phyloP scores from a whole-genome alignment of 35 echinoderm and acorn worm species.

The Anneissia japonica region DNA sequence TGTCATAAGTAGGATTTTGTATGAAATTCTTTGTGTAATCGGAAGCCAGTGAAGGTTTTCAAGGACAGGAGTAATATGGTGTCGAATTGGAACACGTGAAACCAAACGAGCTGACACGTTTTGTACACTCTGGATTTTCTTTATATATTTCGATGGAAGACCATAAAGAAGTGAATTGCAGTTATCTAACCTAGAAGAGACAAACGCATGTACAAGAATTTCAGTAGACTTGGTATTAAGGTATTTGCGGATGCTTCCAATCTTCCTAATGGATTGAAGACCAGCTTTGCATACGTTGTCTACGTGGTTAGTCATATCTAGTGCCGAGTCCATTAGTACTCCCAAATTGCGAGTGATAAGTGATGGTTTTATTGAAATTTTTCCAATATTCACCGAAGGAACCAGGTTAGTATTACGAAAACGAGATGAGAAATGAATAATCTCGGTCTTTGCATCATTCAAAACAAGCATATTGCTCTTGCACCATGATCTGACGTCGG shows the following conservation, averaged over 20 bases:
- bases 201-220: neutral
- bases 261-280: neutral
- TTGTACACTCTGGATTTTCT: too few species aligned
- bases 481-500: constrained; percentile 21
- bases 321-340: neutral
- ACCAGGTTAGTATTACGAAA: neutral
- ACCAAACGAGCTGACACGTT: too few species aligned
- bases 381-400: constrained; percentile 3
- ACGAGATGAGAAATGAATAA: neutral
- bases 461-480: neutral
- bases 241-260: constrained; percentile 6
- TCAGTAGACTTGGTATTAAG: neutral
- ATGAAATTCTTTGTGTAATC: too few species aligned
- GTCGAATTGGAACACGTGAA: too few species aligned
- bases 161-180: constrained; percentile 9
- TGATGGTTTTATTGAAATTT: neutral
- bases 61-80: too few species aligned
- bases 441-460: constrained; percentile 13
- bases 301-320: neutral
- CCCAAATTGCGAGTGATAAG: constrained; percentile 13
- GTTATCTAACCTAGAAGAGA: neutral
- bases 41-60: too few species aligned
- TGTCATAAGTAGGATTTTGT: too few species aligned
- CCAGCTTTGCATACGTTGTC: constrained; percentile 12
- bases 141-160: too few species aligned